Percentiles rank a stretch among this genome's conserved stretches.
These are phyloP conservation scores for Amphipyra berbera DNA, from an alignment of 2,888 invertebrate species.

Conservation along the genomic window DNA sequence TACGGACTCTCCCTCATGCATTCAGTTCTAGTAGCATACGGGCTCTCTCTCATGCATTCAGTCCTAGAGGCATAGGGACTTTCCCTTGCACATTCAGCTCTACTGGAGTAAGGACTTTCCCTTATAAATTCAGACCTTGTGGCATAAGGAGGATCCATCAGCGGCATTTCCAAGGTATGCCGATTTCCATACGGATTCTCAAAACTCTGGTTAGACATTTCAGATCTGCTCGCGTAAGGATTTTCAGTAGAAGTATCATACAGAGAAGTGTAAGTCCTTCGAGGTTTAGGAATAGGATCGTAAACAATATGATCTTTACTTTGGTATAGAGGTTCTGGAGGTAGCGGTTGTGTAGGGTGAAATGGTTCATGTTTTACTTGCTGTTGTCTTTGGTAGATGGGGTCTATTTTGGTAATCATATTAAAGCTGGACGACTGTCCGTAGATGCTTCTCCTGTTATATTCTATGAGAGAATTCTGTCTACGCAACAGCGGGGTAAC, in stretches of 20 bases:
- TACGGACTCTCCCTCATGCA: slow-evolving; percentile 49
- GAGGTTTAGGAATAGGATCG: slow-evolving; percentile 87
- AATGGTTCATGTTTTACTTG: slow-evolving; percentile 87
- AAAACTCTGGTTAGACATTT: slow-evolving; percentile 83
- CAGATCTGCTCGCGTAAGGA: slow-evolving; percentile 81
- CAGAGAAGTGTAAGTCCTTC: slow-evolving; percentile 85
- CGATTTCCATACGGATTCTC: slow-evolving; percentile 84
- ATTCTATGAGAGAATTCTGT: slow-evolving; percentile 88
- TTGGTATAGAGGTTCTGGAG: slow-evolving; percentile 88
- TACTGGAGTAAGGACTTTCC: slow-evolving; percentile 65
- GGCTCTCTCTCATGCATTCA: slow-evolving; percentile 55
- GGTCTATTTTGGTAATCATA: slow-evolving; percentile 89
- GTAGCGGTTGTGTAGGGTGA: slow-evolving; percentile 86
- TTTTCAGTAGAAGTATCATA: slow-evolving; percentile 86
- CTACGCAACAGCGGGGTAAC: slow-evolving; percentile 87
- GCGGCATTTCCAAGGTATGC: slow-evolving; percentile 80
- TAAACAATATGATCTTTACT: slow-evolving; percentile 87
- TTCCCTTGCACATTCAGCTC: slow-evolving; percentile 67
- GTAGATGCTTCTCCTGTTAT: slow-evolving; percentile 85
- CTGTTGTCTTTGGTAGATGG: slow-evolving; percentile 88
- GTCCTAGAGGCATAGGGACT: slow-evolving; percentile 61
- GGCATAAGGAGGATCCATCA: slow-evolving; percentile 79
- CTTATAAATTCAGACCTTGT: slow-evolving; percentile 64
- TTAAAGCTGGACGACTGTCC: slow-evolving; percentile 86
- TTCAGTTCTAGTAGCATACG: slow-evolving; percentile 57